phyloP scores from a whole-genome alignment of 2,113 vertebrate species.

The Ictidomys tridecemlineatus region DNA sequence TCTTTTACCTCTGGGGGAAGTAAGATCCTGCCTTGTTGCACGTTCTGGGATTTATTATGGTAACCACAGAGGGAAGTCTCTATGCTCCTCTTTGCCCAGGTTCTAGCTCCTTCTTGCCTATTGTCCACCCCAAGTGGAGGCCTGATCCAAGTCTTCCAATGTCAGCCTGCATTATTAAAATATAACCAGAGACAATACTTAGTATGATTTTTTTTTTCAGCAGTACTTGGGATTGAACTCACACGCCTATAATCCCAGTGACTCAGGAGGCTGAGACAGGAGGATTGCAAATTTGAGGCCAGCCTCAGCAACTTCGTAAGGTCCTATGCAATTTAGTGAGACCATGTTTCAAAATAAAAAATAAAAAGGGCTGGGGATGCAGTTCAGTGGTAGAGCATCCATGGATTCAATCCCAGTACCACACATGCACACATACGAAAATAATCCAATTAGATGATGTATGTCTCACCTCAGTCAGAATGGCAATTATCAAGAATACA shows the following conservation, averaged over 20 bases:
- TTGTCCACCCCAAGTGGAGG: neutral
- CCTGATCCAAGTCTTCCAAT: neutral
- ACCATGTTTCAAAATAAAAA: too few species aligned
- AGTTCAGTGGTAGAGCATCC: neutral
- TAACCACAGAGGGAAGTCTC: neutral
- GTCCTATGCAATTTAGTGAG: too few species aligned
- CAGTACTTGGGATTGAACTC: neutral
- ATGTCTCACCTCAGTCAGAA: too few species aligned
- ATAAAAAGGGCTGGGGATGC: too few species aligned
- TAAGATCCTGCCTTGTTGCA: too few species aligned
- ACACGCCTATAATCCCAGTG: neutral
- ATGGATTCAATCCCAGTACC: too few species aligned
- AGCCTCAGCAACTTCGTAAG: neutral
- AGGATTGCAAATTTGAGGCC: neutral
- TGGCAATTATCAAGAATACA: too few species aligned
- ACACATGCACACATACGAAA: neutral
- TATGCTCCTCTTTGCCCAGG: neutral
- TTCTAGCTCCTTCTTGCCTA: neutral
- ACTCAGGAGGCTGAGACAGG: neutral
- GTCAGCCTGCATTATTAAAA: neutral
- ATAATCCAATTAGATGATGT: neutral
- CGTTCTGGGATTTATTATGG: fast-evolving
- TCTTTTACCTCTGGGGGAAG: neutral
- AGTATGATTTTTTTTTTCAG: neutral
- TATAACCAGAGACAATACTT: neutral